phyloP scores from a whole-genome alignment of 2,888 invertebrate species.

The Cylloceria caligata region DNA sequence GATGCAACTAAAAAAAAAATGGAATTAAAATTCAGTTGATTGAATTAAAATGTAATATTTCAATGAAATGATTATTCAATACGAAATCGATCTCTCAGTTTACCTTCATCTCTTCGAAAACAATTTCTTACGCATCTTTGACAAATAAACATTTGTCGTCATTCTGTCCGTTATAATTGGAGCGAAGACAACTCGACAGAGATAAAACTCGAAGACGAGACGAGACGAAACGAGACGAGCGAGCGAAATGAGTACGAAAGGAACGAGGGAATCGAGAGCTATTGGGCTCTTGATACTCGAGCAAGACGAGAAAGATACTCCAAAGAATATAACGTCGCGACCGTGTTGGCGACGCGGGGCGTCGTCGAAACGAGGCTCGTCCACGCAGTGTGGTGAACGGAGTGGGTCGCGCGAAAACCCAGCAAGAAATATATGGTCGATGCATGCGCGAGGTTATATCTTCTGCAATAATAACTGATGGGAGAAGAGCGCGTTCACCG shows the following conservation, averaged over 20 bases:
- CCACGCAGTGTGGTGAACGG: slow-evolving; percentile 29
- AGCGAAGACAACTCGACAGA: slow-evolving; percentile 15
- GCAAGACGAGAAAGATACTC: slow-evolving; percentile 21
- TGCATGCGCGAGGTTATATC: slow-evolving; percentile 7
- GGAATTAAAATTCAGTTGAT: no score
- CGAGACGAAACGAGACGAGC: no score
- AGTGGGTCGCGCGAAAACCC: slow-evolving; percentile 33
- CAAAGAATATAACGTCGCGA: slow-evolving; percentile 35
- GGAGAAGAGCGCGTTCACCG: slow-evolving; percentile 23
- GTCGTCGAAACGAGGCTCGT: slow-evolving; percentile 53
- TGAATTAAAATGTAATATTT: no score
- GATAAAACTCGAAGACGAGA: slow-evolving; percentile 34
- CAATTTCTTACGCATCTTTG: background rate
- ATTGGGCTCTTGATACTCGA: slow-evolving; percentile 32
- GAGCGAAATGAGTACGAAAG: slow-evolving; percentile 36
- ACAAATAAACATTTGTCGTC: slow-evolving; percentile 1
- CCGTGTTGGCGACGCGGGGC: slow-evolving; percentile 52
- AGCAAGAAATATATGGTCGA: slow-evolving; percentile 40
- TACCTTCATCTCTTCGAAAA: background rate
- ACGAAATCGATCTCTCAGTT: background rate
- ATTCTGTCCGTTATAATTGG: slow-evolving; percentile 38
- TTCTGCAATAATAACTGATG: slow-evolving; percentile 46
- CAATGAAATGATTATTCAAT: background rate
- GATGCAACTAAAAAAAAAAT: no score
- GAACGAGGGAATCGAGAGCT: slow-evolving; percentile 46